phyloP scores from a whole-genome alignment of 2,888 invertebrate species.

The Pegoplata infirma region DNA sequence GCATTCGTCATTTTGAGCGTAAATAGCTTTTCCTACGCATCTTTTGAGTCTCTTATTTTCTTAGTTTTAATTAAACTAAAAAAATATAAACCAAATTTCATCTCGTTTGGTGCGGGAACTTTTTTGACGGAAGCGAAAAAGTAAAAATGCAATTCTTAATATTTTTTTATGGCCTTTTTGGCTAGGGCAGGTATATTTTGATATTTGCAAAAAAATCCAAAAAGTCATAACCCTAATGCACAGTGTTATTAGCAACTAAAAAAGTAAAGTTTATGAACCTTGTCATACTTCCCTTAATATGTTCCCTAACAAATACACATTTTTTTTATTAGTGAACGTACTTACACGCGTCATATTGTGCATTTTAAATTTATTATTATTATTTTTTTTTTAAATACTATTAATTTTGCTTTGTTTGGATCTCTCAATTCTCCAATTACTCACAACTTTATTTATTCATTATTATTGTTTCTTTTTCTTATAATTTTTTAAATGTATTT shows the following conservation, averaged over 20 bases:
- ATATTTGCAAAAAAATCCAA: too few species aligned
- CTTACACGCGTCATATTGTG: background rate
- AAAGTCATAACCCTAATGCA: background rate
- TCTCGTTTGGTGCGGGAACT: too few species aligned
- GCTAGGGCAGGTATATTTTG: too few species aligned
- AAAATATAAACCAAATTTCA: too few species aligned
- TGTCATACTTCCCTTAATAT: background rate
- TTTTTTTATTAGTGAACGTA: background rate
- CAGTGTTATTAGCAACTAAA: too few species aligned
- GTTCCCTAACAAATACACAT: background rate
- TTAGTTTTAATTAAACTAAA: too few species aligned
- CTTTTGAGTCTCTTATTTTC: too few species aligned
- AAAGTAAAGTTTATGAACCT: background rate
- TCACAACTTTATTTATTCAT: slow-evolving; percentile 47
- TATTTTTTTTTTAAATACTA: slow-evolving; percentile 1
- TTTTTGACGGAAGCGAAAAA: too few species aligned
- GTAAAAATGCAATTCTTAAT: too few species aligned
- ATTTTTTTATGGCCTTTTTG: too few species aligned
- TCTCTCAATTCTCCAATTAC: slow-evolving; percentile 42
- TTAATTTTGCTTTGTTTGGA: slow-evolving; percentile 12
- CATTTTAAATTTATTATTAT: background rate
- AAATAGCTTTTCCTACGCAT: too few species aligned
- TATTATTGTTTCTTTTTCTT: slow-evolving; percentile 32
- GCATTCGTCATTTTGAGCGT: too few species aligned
- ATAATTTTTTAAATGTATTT: slow-evolving; percentile 35